Conservation (phyloP, 2,113 vertebrate species). For the Crotalus horridus region DNA sequence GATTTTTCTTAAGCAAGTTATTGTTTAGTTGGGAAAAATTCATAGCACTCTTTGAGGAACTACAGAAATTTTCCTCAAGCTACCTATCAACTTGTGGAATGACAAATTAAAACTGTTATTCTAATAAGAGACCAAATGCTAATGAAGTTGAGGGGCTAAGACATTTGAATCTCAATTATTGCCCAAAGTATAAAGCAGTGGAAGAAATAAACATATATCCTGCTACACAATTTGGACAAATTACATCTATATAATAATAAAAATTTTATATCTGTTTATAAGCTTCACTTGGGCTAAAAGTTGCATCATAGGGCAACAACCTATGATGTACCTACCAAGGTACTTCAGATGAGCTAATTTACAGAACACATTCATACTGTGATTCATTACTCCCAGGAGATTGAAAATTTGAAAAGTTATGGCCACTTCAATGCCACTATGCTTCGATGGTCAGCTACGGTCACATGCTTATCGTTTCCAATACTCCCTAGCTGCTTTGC, state of each 20-base stretch:
- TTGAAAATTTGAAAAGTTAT: not conserved
- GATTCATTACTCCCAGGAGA: not conserved
- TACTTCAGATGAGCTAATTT: not conserved
- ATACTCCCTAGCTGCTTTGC: not conserved
- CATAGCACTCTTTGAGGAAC: not conserved
- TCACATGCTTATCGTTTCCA: not conserved
- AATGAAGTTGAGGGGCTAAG: not conserved
- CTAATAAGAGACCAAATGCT: not conserved
- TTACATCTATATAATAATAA: not conserved
- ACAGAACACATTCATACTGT: not conserved
- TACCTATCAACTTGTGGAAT: slow-evolving; percentile 4
- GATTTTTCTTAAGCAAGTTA: not conserved
- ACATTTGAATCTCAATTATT: slow-evolving; percentile 5
- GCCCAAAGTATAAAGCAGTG: not conserved
- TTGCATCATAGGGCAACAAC: not conserved
- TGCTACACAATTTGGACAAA: not conserved
- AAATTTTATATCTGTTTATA: not conserved
- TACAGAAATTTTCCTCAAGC: not conserved
- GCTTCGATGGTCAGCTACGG: not conserved
- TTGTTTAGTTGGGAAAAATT: not conserved
- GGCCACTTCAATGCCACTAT: not conserved
- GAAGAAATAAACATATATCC: not conserved
- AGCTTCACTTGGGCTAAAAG: not conserved
- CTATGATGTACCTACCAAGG: not conserved
- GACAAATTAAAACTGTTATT: slow-evolving; percentile 18